A percentile compares a stretch with the other conserved stretches of the same genome.
These are phyloP conservation scores for Bryconaethiops microstoma DNA, from an alignment of 2,797 vertebrate species.

Conservation along the genomic window DNA sequence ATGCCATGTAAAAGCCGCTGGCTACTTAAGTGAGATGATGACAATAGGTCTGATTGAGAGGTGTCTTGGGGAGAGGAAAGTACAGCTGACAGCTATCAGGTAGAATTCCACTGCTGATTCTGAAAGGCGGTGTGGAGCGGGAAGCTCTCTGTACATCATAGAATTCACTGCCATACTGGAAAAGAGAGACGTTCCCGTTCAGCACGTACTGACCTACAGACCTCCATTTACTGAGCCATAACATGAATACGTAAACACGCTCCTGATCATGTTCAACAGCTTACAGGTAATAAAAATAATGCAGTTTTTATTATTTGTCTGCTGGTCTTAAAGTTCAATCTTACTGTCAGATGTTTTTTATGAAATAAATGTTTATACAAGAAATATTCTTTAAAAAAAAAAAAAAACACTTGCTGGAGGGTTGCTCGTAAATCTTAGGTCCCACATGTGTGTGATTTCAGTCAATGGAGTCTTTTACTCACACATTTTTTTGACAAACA, in stretches of 20 bases:
- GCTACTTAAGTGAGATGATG: slow-evolving; percentile 42
- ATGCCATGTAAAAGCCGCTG: slow-evolving; percentile 30
- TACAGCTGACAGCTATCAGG: slow-evolving; percentile 26
- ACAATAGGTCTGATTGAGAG: slow-evolving; percentile 47
- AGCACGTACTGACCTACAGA: slow-evolving; percentile 1
- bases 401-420: slow-evolving; percentile 6
- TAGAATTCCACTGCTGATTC: slow-evolving; percentile 41
- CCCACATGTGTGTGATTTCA: slow-evolving; percentile 30
- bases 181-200: neutral
- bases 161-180: neutral
- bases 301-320: neutral
- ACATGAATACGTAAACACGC: neutral
- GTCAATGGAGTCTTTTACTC: slow-evolving; percentile 29
- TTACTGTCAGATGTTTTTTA: slow-evolving; percentile 11
- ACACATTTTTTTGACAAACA: slow-evolving; percentile 18
- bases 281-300: neutral
- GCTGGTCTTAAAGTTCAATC: neutral
- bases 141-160: neutral
- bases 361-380: slow-evolving; percentile 16
- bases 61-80: slow-evolving; percentile 41
- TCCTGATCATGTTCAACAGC: neutral
- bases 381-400: neutral
- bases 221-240: neutral
- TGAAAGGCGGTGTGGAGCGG: slow-evolving; percentile 21
- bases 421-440: slow-evolving; percentile 32